A percentile compares a stretch with the other conserved stretches of the same genome.
Evolutionary conservation across 1,140 invertebrate species (phyloP).

Genomic region (Ips typographus): DNA sequence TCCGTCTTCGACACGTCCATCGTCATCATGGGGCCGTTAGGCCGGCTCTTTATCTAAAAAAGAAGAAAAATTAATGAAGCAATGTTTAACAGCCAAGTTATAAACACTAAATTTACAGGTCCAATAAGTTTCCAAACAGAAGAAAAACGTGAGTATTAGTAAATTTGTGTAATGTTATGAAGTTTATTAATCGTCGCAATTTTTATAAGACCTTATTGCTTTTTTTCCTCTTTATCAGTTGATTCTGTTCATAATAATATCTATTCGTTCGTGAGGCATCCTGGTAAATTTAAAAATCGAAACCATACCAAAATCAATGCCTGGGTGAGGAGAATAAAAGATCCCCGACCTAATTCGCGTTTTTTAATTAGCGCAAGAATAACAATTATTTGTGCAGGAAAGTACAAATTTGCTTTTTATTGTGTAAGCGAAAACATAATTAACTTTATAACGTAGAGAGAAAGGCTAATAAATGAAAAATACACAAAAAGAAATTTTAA

Average conservation of each 20-base stretch:
- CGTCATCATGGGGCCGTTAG: conserved; percentile 62
- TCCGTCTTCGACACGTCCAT: conserved; percentile 65
- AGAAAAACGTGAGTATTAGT: background rate
- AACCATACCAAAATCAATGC: conserved; percentile 15
- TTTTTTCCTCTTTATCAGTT: too few relatives aligned
- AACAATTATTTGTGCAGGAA: conserved; percentile 33
- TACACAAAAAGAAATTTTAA: conserved; percentile 47
- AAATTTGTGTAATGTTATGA: too few relatives aligned
- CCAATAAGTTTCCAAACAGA: background rate
- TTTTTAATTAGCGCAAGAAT: conserved; percentile 47
- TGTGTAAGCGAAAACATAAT: conserved; percentile 43
- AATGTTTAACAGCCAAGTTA: background rate
- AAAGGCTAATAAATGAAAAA: conserved; percentile 37
- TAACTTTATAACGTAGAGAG: conserved; percentile 43
- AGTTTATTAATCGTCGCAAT: too few relatives aligned
- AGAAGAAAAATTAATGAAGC: conserved; percentile 20
- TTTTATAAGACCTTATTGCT: too few relatives aligned
- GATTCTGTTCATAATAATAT: background rate
- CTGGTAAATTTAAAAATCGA: background rate
- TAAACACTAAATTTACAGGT: too few relatives aligned
- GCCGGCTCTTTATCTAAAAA: conserved; percentile 49
- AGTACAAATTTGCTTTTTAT: conserved; percentile 35
- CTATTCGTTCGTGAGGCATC: background rate
- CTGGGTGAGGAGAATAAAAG: conserved; percentile 10
- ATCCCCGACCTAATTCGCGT: conserved; percentile 25